These are phyloP conservation scores for Cheilosia urbana DNA, from an alignment of 2,888 invertebrate species.

Conservation along the genomic window DNA sequence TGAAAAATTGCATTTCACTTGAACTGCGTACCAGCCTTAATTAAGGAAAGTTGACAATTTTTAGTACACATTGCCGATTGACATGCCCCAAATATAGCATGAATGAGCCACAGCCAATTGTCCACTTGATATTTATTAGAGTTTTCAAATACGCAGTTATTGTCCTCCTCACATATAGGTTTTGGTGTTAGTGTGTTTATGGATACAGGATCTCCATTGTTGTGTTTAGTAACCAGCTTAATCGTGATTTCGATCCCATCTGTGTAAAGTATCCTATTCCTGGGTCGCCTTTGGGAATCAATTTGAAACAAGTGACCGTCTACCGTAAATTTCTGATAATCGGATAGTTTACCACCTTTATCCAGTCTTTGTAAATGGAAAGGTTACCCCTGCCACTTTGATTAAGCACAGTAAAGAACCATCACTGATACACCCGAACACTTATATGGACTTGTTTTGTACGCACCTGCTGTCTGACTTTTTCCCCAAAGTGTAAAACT, in stretches of 20 bases:
- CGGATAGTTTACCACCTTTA: constrained; percentile 1
- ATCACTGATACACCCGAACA: background rate
- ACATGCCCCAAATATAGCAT: no score
- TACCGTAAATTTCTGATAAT: background rate
- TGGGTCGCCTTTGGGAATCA: background rate
- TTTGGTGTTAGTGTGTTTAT: background rate
- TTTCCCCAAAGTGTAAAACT: constrained; percentile 26
- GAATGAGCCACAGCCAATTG: no score
- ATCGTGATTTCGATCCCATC: constrained; percentile 2
- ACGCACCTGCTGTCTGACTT: constrained; percentile 10
- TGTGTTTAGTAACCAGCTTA: background rate
- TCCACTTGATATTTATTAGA: no score
- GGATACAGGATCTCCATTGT: background rate
- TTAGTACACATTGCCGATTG: no score
- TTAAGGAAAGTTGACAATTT: no score
- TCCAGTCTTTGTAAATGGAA: background rate
- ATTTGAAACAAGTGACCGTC: background rate
- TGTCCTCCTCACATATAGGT: background rate
- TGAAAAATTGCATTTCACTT: no score
- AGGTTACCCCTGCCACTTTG: constrained; percentile 16
- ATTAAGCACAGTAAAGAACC: background rate
- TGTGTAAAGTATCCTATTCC: background rate
- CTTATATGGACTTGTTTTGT: background rate
- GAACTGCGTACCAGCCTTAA: no score
- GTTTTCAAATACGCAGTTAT: background rate